These are phyloP conservation scores for Clostera curtula DNA, from an alignment of 2,888 invertebrate species.

Conservation along the genomic window DNA sequence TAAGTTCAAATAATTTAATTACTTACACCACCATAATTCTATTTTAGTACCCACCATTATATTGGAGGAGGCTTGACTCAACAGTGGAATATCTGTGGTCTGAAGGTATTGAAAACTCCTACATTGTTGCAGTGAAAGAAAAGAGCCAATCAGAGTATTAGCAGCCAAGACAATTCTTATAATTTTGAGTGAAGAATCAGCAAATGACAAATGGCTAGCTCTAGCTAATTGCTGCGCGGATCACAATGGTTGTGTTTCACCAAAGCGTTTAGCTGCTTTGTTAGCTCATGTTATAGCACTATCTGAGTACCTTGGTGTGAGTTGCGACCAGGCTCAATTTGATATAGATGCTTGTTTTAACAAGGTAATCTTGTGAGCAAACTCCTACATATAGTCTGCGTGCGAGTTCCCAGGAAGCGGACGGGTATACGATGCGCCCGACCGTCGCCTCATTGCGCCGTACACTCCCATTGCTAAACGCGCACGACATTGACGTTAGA, in stretches of 20 bases:
- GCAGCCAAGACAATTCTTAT: slow-evolving; percentile 81
- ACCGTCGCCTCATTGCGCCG: too few relatives aligned
- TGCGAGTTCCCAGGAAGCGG: too few relatives aligned
- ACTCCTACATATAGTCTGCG: too few relatives aligned
- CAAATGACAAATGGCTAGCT: slow-evolving; percentile 78
- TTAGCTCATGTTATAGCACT: slow-evolving; percentile 77
- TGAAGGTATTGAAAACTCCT: neutral
- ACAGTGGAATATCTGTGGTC: too few relatives aligned
- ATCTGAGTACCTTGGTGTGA: slow-evolving; percentile 75
- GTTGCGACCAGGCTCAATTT: slow-evolving; percentile 76
- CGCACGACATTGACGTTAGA: too few relatives aligned
- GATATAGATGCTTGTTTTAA: slow-evolving; percentile 84
- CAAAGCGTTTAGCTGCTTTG: slow-evolving; percentile 75
- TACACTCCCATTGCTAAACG: too few relatives aligned
- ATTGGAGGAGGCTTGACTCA: too few relatives aligned
- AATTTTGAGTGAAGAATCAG: slow-evolving; percentile 78
- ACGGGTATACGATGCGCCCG: too few relatives aligned
- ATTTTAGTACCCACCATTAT: too few relatives aligned
- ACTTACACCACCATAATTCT: too few relatives aligned
- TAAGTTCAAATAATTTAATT: too few relatives aligned
- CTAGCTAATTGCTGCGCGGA: slow-evolving; percentile 82
- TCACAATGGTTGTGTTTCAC: slow-evolving; percentile 83
- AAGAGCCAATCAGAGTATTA: slow-evolving; percentile 77
- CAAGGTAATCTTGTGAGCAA: slow-evolving; percentile 73
- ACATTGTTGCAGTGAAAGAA: slow-evolving; percentile 64